Evolutionary conservation across 2,113 vertebrate species (phyloP).

Genomic region (Hyperopisus bebe): DNA sequence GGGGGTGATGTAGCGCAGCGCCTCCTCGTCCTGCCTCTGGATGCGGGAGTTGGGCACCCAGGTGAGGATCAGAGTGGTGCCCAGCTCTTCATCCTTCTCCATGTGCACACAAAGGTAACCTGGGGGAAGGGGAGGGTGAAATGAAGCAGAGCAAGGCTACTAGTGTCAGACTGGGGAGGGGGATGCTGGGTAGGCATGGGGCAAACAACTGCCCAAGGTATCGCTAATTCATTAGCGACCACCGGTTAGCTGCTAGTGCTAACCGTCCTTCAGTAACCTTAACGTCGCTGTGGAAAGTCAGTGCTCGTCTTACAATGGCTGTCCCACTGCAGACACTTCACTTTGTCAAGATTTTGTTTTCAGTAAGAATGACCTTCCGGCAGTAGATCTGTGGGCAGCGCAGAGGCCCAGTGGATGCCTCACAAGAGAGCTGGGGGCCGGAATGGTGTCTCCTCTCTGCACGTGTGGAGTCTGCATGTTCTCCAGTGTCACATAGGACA

Average conservation of each 20-base stretch:
- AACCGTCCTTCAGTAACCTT: not conserved
- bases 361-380: not conserved
- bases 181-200: not conserved
- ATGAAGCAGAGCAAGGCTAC: not conserved
- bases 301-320: not conserved
- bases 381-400: not conserved
- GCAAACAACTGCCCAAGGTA: not conserved
- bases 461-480: not conserved
- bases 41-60: conserved; percentile 96
- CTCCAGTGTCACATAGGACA: not conserved
- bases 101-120: conserved; percentile 89
- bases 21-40: conserved; percentile 91
- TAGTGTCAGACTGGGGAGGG: not conserved
- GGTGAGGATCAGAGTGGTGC: conserved; percentile 84
- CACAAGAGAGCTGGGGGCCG: not conserved
- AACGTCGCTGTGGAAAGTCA: not conserved
- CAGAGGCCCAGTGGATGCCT: not conserved
- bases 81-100: conserved; percentile 92
- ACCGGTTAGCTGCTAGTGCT: not conserved
- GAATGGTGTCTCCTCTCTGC: not conserved
- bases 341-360: too few relatives aligned
- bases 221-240: not conserved
- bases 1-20: conserved; percentile 84
- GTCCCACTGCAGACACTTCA: not conserved
- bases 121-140: conserved; percentile 43